These are phyloP conservation scores for Metacarcinus magister DNA, from an alignment of 2,888 invertebrate genomes.

Conservation along the genomic window DNA sequence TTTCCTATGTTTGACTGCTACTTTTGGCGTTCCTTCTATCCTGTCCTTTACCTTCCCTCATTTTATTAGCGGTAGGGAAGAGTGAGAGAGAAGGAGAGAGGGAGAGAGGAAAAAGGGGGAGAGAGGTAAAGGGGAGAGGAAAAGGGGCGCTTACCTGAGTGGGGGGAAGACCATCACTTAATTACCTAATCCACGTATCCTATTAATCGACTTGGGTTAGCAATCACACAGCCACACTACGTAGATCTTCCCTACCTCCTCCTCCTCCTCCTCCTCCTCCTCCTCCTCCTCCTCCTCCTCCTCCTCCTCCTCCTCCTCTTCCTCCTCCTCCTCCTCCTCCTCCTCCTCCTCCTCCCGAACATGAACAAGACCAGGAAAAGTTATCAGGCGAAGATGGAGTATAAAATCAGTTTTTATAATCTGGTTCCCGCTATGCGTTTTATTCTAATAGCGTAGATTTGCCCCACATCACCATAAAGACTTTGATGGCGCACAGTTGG, in stretches of 20 bases:
- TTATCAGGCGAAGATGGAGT: background rate
- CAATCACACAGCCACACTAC: background rate
- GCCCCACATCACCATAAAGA: background rate
- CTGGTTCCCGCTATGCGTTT: background rate
- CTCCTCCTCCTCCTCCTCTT: background rate
- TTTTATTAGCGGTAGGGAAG: too few species aligned
- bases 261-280: background rate
- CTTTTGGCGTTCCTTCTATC: too few species aligned
- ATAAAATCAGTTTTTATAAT: slow-evolving; percentile 41
- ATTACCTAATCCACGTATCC: slow-evolving; percentile 30
- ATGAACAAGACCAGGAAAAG: slow-evolving; percentile 32
- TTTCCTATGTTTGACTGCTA: too few species aligned
- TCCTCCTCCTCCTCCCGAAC: background rate
- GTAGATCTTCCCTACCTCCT: background rate
- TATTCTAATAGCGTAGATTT: slow-evolving; percentile 45
- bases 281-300: too few species aligned
- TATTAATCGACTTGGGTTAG: background rate
- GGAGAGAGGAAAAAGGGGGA: background rate
- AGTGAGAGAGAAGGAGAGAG: background rate
- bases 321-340: background rate
- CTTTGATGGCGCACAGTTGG: background rate
- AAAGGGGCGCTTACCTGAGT: background rate
- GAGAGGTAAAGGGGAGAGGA: background rate
- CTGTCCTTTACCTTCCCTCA: background rate
- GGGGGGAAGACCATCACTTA: background rate